Percentiles rank a stretch among this genome's conserved stretches.
phyloP scores from a whole-genome alignment of 2,113 vertebrate species.

The Noturus placidus region DNA sequence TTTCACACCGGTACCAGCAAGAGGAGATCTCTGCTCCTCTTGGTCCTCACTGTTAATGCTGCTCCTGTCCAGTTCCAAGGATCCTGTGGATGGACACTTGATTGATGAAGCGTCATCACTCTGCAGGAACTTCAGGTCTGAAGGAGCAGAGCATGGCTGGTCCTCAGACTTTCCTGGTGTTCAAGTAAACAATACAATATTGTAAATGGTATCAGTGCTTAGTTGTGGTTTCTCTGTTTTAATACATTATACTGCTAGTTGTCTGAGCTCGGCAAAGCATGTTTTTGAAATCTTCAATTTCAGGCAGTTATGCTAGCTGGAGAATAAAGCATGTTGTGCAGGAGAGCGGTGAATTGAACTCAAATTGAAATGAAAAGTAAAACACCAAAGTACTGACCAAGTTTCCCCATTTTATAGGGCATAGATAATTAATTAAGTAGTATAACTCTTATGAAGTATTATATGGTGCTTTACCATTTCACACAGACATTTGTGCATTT shows the following conservation, averaged over 20 bases:
- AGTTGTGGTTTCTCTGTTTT: too few relatives aligned
- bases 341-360: neutral
- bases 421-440: neutral
- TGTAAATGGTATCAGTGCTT: neutral
- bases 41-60: slow-evolving; percentile 67
- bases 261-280: neutral
- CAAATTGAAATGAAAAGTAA: neutral
- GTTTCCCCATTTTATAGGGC: neutral
- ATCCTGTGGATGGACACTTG: slow-evolving; percentile 44
- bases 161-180: slow-evolving; percentile 40
- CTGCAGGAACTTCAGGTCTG: slow-evolving; percentile 27
- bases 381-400: neutral
- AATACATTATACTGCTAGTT: neutral
- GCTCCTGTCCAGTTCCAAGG: slow-evolving; percentile 59
- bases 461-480: neutral
- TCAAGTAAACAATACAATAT: slow-evolving; percentile 9
- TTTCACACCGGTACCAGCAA: slow-evolving; percentile 48
- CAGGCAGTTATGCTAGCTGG: neutral
- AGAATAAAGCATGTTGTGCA: neutral
- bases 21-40: slow-evolving; percentile 57
- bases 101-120: neutral
- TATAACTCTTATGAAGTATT: neutral
- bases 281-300: neutral
- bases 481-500: neutral
- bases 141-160: slow-evolving; percentile 43